Evolutionary conservation across 2,888 invertebrate species (phyloP), one percentile per base, ranked within the genome.

Genomic region (Azorinus chamasolen): DNA sequence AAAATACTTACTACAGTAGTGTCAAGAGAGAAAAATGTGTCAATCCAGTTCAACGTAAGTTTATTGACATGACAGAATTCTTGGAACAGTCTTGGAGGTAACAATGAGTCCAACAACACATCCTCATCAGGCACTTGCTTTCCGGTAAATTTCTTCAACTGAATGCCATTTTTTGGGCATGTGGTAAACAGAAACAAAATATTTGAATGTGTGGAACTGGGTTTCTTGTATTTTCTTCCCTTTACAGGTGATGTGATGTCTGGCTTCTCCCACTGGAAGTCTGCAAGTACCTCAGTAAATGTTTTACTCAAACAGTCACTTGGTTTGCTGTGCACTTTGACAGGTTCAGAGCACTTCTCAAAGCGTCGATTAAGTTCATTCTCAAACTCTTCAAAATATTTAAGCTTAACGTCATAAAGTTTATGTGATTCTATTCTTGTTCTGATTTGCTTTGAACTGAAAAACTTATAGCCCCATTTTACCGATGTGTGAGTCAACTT

Each of bases 381-480:
- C 68, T 90, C 90, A 84, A 89, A 90, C 59, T 88, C 88, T 68
- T 89, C 88, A 65, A 90, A 86, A 63, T 87, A 76, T 71, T 79
- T 83, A 0, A 85, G 43, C 61, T 88, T 90, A 27, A 88, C 87
- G 53, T 86, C 87, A 69, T 79, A 83, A 12, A 88, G 75, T 27
- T 69, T 76, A 53, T 83, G 78, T 51, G 78, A 75, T 32, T 85
- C 84, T 10, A 84, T 70, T 50, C 75, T 79, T 14, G 79, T 70
- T 24, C 62, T 71, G 46, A 70, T 65, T 24, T 57, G 39, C 25
- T 57, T 69, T 12, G 87, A 84, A 66, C 81, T 83, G 62, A 88
- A 89, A 48, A 89, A 85, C 53, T 89, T 90, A 58, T 81, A 90
- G 20, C 89, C 86, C 88, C 90, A 89, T 68, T 86, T 85, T 5